Evolutionary conservation across 1,140 invertebrate genomes (phyloP), one percentile per base, ranked within the genome.

Genomic region (Diploscapter pachys): DNA sequence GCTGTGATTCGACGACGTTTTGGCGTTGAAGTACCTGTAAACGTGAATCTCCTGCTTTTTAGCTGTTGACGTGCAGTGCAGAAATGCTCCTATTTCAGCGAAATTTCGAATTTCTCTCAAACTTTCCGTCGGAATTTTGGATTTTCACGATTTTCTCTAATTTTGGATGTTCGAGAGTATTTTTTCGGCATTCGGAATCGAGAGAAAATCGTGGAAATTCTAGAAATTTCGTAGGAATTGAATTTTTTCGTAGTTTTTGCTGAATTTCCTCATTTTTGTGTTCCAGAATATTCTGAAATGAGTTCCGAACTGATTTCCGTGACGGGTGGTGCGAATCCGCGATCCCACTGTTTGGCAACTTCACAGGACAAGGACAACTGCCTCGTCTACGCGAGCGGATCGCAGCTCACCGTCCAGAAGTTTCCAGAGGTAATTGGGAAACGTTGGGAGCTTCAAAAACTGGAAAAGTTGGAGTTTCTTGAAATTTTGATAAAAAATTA

Each of bases 281-380:
- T 0, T 50, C 4, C n/a, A 56, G 49, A 3, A 6, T 64, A 2
- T 65, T 66, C 65, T 52, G n/a, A 53, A 67, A 59, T 75, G 68
- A 63, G 61, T 56, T 55, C 71, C 51, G 61, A 75, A 52, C 67
- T 71, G 48, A 54, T 73, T 5, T 75, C 71, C 55, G 66, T 65
- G n/a, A 53, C 57, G 6, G 68, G 67, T 0, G 67, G 74, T 61
- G 74, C 66, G 48, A 71, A 61, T 54, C 74, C 67, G 2, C 50
- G 67, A 1, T 70, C 74, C 5, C 74, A 75, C 68, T 61, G 57
- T 56, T 53, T 75, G 50, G 68, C 54, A 4, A 13, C 65, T 6
- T 68, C 31, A 31, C 31, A 31, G 31, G 31, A 31, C 31, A 31
- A 31, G 51, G 9, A 55, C 59, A 75, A 31, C 67, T 3, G 57